Evolutionary conservation across 2,888 invertebrate species (phyloP).

Genomic region (Caenorhabditis sp.): DNA sequence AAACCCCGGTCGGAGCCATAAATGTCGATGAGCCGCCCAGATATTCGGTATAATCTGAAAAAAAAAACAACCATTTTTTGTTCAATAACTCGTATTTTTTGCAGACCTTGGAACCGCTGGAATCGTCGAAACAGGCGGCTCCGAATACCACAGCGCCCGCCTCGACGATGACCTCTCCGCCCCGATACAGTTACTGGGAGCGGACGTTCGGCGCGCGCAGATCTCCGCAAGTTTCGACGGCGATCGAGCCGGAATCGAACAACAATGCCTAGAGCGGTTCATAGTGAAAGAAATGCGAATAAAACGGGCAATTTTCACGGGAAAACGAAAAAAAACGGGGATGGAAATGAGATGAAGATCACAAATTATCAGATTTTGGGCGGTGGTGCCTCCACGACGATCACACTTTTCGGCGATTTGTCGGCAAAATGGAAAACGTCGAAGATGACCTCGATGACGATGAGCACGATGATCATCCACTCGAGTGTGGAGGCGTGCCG

Average conservation of each 20-base stretch:
- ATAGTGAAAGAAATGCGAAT: background rate
- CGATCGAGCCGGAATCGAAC: background rate
- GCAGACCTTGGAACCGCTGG: conserved; percentile 29
- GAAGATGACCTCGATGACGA: conserved; percentile 89
- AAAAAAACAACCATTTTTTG: background rate
- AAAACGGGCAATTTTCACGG: conserved; percentile 1
- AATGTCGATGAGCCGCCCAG: conserved; percentile 41
- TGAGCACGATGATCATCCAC: conserved; percentile 96
- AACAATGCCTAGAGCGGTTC: background rate
- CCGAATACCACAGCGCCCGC: background rate
- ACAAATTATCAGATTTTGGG: background rate
- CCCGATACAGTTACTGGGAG: conserved; percentile 45
- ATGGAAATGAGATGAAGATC: background rate
- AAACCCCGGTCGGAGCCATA: conserved; percentile 19
- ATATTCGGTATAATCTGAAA: conserved; percentile 22
- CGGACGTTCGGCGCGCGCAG: conserved; percentile 20
- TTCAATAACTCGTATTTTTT: background rate
- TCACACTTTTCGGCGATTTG: conserved; percentile 46
- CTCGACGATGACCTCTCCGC: conserved; percentile 34
- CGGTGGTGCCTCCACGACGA: conserved; percentile 24
- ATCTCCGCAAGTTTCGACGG: conserved; percentile 9
- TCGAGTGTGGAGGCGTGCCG: conserved; percentile 91
- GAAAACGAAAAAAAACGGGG: background rate
- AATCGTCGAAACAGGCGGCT: conserved; percentile 7
- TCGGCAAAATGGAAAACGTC: conserved; percentile 71